These are phyloP conservation scores for Terebella lapidaria DNA, from an alignment of 2,888 invertebrate species.

Conservation along the genomic window DNA sequence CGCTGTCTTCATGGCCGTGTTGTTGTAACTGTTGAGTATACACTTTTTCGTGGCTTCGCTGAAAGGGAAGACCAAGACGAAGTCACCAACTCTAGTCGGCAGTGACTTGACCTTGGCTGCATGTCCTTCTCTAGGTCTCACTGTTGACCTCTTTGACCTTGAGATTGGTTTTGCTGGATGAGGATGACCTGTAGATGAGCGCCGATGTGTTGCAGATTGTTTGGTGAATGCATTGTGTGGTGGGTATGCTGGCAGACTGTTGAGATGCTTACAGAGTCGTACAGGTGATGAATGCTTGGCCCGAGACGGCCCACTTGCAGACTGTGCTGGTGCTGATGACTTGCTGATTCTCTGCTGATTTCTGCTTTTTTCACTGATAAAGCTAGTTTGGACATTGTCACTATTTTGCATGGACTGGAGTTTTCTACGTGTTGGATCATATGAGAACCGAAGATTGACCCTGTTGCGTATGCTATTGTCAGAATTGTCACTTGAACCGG, in stretches of 20 bases:
- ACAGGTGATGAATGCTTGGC: no score
- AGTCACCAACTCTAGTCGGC: neutral
- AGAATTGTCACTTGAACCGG: slow-evolving; percentile 3
- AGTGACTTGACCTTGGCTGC: no score
- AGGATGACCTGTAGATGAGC: no score
- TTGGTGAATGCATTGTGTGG: neutral
- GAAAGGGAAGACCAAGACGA: neutral
- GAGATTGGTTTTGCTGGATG: neutral
- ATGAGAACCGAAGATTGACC: no score
- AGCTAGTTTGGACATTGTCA: neutral
- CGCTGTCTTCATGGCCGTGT: neutral
- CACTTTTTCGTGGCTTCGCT: neutral
- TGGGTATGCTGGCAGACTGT: neutral
- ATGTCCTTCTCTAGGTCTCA: no score
- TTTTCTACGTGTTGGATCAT: neutral
- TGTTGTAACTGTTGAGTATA: no score
- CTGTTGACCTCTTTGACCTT: neutral
- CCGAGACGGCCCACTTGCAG: no score
- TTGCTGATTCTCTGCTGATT: neutral
- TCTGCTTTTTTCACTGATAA: neutral
- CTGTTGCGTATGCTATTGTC: no score
- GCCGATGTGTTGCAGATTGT: neutral
- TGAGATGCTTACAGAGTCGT: no score
- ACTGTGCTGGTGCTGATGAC: neutral
- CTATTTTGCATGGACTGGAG: neutral